A percentile compares a stretch with the other conserved stretches of the same genome.
These are phyloP conservation scores for Coelogynopora nodosa DNA, from an alignment of 2,888 invertebrate species.

Conservation along the genomic window DNA sequence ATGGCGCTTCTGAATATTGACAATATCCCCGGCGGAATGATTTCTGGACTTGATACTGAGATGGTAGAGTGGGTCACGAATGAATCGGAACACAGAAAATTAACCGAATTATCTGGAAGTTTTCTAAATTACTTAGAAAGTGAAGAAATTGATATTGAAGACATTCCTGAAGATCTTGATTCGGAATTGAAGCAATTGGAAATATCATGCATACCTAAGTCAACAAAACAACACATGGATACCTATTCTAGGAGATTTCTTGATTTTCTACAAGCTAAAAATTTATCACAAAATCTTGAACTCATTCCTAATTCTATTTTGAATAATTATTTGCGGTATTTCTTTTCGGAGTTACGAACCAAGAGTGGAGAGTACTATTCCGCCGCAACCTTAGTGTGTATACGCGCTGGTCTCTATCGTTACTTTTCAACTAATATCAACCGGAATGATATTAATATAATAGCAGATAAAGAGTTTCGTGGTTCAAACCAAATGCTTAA, in stretches of 20 bases:
- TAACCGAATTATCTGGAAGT: too few relatives aligned
- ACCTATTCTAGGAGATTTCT: neutral
- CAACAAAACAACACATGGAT: neutral
- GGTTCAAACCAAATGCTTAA: neutral
- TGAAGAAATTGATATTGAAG: too few relatives aligned
- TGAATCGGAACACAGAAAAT: too few relatives aligned
- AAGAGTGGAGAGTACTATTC: neutral
- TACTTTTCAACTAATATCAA: neutral
- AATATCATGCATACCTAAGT: neutral
- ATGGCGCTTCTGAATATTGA: constrained; percentile 17
- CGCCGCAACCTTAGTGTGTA: neutral
- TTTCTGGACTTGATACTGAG: constrained; percentile 3
- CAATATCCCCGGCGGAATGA: constrained; percentile 9
- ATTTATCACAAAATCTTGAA: neutral
- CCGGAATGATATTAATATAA: neutral
- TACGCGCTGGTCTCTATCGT: neutral
- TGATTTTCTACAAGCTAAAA: neutral
- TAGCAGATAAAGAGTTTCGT: neutral
- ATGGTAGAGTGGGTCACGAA: neutral
- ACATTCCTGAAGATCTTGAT: constrained; percentile 6
- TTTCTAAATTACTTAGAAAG: too few relatives aligned
- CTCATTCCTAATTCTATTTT: neutral
- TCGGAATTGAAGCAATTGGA: neutral
- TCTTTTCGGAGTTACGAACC: neutral
- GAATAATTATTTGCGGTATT: neutral